Evolutionary conservation across 1,140 invertebrate species (phyloP).

Genomic region (Diachasmimorpha longicaudata): DNA sequence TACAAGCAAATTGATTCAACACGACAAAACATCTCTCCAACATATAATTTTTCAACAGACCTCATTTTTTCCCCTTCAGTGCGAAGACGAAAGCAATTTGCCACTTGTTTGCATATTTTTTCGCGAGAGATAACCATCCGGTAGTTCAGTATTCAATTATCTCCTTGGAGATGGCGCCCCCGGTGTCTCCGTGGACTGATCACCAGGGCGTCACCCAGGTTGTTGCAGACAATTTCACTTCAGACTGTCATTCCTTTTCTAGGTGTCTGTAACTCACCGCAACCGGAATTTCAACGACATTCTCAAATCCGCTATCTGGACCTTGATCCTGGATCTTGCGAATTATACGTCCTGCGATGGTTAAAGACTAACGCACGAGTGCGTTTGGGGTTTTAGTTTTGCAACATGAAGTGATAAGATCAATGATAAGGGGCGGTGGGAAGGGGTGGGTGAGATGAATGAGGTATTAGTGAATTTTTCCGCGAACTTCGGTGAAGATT

Average conservation of each 20-base stretch:
- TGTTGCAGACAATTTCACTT: too few relatives aligned
- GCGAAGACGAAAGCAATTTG: too few relatives aligned
- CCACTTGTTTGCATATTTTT: too few relatives aligned
- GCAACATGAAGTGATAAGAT: background rate
- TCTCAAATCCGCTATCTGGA: constrained; percentile 5
- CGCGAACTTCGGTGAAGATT: too few relatives aligned
- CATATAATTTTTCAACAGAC: too few relatives aligned
- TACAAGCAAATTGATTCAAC: too few relatives aligned
- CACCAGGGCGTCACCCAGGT: constrained; percentile 35
- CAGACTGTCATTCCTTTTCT: background rate
- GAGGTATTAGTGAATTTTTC: too few relatives aligned
- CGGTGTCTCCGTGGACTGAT: constrained; percentile 46
- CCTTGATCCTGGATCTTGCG: constrained; percentile 5
- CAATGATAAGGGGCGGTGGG: background rate
- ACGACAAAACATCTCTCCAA: too few relatives aligned
- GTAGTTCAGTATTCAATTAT: constrained; percentile 32
- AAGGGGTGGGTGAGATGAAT: too few relatives aligned
- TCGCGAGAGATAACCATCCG: constrained; percentile 7
- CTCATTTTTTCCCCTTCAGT: too few relatives aligned
- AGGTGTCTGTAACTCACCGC: background rate
- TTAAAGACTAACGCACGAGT: background rate
- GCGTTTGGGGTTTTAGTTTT: background rate
- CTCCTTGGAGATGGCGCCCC: constrained; percentile 53
- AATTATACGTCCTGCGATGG: constrained; percentile 1
- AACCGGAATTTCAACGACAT: constrained; percentile 6